Evolutionary conservation across 2,797 vertebrate species (phyloP).

Genomic region (Acropternis orthonyx): DNA sequence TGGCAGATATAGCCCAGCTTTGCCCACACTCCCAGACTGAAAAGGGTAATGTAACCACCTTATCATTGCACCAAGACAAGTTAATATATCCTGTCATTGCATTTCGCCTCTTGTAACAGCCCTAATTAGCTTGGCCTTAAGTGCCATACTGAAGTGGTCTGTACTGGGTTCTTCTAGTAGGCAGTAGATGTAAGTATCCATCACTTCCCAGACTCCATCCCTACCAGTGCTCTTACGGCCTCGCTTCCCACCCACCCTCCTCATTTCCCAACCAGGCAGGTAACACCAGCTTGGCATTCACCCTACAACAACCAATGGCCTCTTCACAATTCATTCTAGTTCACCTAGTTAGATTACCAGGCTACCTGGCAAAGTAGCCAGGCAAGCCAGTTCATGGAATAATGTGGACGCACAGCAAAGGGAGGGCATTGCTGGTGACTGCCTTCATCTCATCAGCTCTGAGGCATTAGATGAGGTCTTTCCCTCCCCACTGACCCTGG

Average conservation of each 20-base stretch:
- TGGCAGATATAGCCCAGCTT: not conserved
- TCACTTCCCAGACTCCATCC: not conserved
- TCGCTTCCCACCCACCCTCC: not conserved
- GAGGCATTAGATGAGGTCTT: fast-evolving
- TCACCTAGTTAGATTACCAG: not conserved
- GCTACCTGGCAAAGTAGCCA: not conserved
- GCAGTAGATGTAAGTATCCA: not conserved
- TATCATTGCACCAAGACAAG: not conserved
- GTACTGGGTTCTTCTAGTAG: not conserved
- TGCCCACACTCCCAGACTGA: not conserved
- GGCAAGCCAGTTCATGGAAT: not conserved
- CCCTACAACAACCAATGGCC: not conserved
- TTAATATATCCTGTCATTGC: not conserved
- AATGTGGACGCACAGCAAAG: not conserved
- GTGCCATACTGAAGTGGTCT: not conserved
- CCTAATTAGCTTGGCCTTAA: not conserved
- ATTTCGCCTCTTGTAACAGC: not conserved
- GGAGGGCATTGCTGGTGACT: not conserved
- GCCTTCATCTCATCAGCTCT: not conserved
- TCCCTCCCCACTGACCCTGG: fast-evolving
- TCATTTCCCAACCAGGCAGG: not conserved
- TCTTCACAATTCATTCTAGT: not conserved
- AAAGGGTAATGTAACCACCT: not conserved
- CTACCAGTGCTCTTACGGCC: not conserved
- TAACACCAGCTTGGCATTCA: not conserved